Evolutionary conservation across 2,113 vertebrate species (phyloP).

Genomic region (Bubo bubo): DNA sequence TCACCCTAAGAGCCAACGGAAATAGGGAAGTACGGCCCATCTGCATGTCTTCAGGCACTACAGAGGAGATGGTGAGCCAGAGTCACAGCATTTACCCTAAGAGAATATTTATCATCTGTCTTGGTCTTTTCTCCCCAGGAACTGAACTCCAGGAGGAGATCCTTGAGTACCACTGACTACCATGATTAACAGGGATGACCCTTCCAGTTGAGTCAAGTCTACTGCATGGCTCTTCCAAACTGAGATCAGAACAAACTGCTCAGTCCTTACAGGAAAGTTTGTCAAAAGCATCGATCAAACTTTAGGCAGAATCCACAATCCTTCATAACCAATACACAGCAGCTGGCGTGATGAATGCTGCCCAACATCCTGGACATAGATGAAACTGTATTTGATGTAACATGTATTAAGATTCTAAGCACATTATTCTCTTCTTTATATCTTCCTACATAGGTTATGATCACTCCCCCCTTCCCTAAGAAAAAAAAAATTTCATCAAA

Average conservation of each 20-base stretch:
- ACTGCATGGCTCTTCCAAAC: neutral
- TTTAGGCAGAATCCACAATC: neutral
- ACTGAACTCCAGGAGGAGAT: neutral
- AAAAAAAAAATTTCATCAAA: neutral
- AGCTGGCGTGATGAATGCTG: accelerated
- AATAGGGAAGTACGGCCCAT: neutral
- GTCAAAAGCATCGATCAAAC: neutral
- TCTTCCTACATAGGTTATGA: neutral
- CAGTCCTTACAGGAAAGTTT: neutral
- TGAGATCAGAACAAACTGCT: neutral
- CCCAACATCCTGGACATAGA: neutral
- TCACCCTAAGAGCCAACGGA: neutral
- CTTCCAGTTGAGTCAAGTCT: neutral
- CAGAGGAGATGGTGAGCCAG: neutral
- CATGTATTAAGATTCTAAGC: neutral
- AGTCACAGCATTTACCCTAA: neutral
- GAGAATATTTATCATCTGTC: neutral
- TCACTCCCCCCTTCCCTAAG: neutral
- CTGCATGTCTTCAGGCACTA: neutral
- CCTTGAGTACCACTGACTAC: neutral
- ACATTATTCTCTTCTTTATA: neutral
- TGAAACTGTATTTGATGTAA: neutral
- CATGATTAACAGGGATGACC: neutral
- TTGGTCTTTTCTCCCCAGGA: neutral
- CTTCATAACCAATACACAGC: neutral